These are phyloP conservation scores for Hippolais icterina DNA, from an alignment of 2,113 vertebrate species.

Conservation along the genomic window DNA sequence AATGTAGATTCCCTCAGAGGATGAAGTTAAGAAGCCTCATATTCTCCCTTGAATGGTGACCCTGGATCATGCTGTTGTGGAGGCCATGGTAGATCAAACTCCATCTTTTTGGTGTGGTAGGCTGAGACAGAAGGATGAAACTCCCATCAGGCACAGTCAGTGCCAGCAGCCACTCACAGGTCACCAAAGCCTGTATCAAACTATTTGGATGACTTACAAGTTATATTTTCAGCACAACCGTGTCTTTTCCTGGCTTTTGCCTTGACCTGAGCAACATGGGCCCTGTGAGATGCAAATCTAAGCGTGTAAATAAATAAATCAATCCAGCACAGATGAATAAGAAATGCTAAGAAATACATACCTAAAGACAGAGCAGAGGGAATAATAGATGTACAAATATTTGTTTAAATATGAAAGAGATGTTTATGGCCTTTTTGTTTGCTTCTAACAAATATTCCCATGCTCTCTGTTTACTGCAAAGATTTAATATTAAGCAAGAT, in stretches of 20 bases:
- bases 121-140: background rate
- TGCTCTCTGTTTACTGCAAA: background rate
- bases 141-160: background rate
- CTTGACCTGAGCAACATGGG: background rate
- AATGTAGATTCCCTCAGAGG: background rate
- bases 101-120: accelerated
- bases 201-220: background rate
- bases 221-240: constrained; percentile 27
- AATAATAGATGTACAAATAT: background rate
- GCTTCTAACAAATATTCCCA: background rate
- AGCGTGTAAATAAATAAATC: background rate
- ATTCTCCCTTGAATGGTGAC: background rate
- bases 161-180: background rate
- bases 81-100: background rate
- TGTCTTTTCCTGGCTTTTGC: constrained; percentile 39
- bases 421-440: background rate
- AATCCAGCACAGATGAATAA: background rate
- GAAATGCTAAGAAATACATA: background rate
- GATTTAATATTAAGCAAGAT: background rate
- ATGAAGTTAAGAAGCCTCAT: background rate
- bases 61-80: background rate
- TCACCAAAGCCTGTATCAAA: background rate
- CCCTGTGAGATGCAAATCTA: background rate
- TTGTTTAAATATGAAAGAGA: background rate
- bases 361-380: background rate